These are phyloP conservation scores for Temnothorax curvispinosus DNA, from an alignment of 1,140 invertebrate species.

Conservation along the genomic window DNA sequence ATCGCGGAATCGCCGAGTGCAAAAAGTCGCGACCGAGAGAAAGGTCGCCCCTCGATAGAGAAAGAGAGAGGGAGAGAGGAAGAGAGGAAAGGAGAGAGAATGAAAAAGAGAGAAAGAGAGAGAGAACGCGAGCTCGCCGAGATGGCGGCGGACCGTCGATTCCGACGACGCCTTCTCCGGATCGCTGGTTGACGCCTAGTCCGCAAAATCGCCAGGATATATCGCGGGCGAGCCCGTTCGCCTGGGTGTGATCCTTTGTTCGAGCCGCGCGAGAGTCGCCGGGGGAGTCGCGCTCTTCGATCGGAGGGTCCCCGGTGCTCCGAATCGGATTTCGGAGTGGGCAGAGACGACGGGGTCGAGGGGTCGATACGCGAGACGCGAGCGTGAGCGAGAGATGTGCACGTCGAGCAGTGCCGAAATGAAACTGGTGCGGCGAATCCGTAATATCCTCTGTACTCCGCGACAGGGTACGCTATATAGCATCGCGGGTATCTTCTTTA, in stretches of 20 bases:
- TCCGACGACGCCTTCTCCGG: constrained; percentile 52
- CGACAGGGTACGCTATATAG: neutral
- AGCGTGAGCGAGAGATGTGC: constrained; percentile 51
- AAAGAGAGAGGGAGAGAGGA: neutral
- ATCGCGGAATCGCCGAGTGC: constrained; percentile 2
- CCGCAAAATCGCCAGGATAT: constrained; percentile 58
- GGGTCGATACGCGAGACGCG: constrained; percentile 68
- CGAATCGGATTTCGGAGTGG: constrained; percentile 57
- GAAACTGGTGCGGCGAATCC: constrained; percentile 50
- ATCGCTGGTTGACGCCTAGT: constrained; percentile 65
- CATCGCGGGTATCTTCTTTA: too few relatives aligned
- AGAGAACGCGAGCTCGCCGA: constrained; percentile 20
- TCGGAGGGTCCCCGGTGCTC: constrained; percentile 9
- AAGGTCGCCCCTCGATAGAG: neutral
- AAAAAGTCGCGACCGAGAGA: neutral
- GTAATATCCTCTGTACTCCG: constrained; percentile 10
- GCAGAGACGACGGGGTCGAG: constrained; percentile 65
- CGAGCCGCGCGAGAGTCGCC: neutral
- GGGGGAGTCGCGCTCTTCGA: constrained; percentile 13
- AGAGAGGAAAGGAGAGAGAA: too few relatives aligned
- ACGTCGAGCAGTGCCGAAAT: constrained; percentile 58
- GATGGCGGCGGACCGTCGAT: constrained; percentile 59
- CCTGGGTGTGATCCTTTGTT: constrained; percentile 11
- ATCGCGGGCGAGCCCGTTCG: neutral
- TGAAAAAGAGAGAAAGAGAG: neutral